Evolutionary conservation across 2,113 vertebrate species (phyloP), one percentile per base, ranked within the genome.

Genomic region (Rhea americana): DNA sequence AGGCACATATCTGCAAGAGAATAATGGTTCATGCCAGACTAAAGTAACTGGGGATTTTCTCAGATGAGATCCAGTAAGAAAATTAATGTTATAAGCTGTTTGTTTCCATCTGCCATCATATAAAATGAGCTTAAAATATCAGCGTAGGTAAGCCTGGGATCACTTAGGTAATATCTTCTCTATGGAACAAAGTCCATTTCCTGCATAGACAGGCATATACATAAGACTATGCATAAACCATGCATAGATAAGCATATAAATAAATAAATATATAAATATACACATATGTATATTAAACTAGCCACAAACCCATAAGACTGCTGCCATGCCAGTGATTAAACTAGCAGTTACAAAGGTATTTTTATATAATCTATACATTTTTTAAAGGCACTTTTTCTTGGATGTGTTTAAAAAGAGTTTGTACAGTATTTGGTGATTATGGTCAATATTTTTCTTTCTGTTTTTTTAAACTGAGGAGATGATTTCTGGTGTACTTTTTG

Each of bases 21-120:
- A 85, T 84, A 76, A 93, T 71, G 19, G 55, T 70, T 90, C 90
- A 51, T 76, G 55, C 0, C 0, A 91, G 53, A 82, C 16, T 35
- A 58, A 90, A 91, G 83, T 77, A 87, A 87, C 74, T 9, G 0
- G 62, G 81, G 81, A 91, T 90, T 96, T 93, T 87, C 39, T 93
- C 88, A 93, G 77, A 93, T 93, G 80, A 96, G 85, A 93, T 90
- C 66, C 74, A 89, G n/a, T 84, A 89, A 82, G 45, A 93, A 96
- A 94, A 93, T 75, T 78, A 82, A 82, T 75, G 58, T 81, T 88
- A 73, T 76, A 91, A 94, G 41, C 26, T 90, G 73, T 93, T 93
- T 93, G 63, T 91, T 67, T 93, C 74, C 86, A 77, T 87, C 77
- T 95, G 63, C 88, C 78, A 94, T 94, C 80, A 82, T 80, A 55